These are phyloP conservation scores for Bergia puertoricense DNA, from an alignment of 92 coral and sea anemone species.

Conservation along the genomic window DNA sequence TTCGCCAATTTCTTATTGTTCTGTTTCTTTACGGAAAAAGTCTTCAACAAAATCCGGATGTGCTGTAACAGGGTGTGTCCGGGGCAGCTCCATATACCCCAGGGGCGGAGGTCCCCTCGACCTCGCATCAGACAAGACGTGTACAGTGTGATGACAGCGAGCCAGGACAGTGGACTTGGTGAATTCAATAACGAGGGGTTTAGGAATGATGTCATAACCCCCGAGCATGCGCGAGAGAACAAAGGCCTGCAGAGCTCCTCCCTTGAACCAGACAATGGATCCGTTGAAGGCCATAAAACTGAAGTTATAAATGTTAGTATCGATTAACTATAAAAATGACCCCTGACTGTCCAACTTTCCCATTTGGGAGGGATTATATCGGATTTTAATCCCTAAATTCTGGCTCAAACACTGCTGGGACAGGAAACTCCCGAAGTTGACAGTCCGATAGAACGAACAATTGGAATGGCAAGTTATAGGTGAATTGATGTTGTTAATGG, in stretches of 20 bases:
- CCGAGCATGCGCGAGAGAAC: background rate
- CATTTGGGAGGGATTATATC: no score
- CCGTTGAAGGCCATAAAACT: background rate
- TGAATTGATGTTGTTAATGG: no score
- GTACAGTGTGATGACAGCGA: conserved; percentile 1
- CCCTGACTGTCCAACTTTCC: background rate
- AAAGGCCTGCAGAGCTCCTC: background rate
- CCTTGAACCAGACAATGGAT: background rate
- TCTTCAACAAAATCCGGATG: conserved; percentile 15
- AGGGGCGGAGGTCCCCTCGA: background rate
- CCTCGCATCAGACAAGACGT: background rate
- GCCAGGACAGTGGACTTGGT: background rate
- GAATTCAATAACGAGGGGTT: conserved; percentile 5
- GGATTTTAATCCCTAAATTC: no score
- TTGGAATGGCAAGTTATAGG: no score
- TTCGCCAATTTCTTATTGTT: conserved; percentile 35
- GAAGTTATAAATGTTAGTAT: background rate
- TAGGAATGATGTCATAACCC: background rate
- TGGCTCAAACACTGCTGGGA: no score
- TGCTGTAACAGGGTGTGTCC: conserved; percentile 9
- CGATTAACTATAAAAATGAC: background rate
- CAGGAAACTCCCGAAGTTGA: no score
- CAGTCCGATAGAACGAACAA: no score
- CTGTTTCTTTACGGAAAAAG: conserved; percentile 39
- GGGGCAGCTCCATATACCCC: background rate